These are phyloP conservation scores for Euclidia mi DNA, from an alignment of 2,888 invertebrate species.

Conservation along the genomic window DNA sequence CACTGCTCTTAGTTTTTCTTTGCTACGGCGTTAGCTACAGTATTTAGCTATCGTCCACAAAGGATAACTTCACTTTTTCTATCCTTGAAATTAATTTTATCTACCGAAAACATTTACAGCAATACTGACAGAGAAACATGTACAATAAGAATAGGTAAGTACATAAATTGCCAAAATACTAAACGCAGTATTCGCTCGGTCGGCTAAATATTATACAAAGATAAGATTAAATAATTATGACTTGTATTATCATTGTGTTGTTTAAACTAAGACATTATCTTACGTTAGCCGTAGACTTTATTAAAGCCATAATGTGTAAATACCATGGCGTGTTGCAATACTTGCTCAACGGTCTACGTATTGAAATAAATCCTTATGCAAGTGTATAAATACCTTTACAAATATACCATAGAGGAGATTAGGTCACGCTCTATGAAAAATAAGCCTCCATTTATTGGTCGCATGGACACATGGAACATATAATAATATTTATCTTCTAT, in stretches of 20 bases:
- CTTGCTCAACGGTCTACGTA: slow-evolving; percentile 37
- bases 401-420: not conserved
- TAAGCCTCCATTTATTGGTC: too few species aligned
- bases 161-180: slow-evolving; percentile 38
- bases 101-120: too few species aligned
- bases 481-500: too few species aligned
- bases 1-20: too few species aligned
- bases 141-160: too few species aligned
- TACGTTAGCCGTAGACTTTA: slow-evolving; percentile 40
- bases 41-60: too few species aligned
- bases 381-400: slow-evolving; percentile 1
- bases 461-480: too few species aligned
- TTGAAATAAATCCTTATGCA: slow-evolving; percentile 20
- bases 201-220: slow-evolving; percentile 51
- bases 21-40: too few species aligned
- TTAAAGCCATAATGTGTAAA: slow-evolving; percentile 46
- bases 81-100: too few species aligned
- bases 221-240: slow-evolving; percentile 66
- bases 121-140: too few species aligned
- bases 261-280: slow-evolving; percentile 60
- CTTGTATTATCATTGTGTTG: slow-evolving; percentile 60
- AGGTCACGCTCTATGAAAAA: not conserved
- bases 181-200: slow-evolving; percentile 27
- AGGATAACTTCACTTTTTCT: too few species aligned
- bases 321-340: slow-evolving; percentile 34